A percentile compares a stretch with the other conserved stretches of the same genome.
phyloP scores from a whole-genome alignment of 1,140 invertebrate genomes.

The Leucophenga varia region DNA sequence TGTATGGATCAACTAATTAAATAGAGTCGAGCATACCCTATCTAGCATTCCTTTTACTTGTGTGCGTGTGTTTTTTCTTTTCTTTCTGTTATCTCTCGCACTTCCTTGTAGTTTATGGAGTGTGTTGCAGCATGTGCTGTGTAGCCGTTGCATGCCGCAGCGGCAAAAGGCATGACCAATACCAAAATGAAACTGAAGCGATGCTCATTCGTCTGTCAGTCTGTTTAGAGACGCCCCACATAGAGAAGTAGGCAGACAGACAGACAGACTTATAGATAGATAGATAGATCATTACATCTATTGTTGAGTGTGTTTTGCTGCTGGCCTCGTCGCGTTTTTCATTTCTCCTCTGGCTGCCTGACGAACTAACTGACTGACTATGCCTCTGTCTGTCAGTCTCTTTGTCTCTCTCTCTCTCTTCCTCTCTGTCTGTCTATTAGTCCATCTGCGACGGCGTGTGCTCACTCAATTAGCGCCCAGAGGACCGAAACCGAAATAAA shows the following conservation, averaged over 20 bases:
- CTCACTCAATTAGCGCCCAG: slow-evolving; percentile 51
- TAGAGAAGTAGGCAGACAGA: too few relatives aligned
- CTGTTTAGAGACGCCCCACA: slow-evolving; percentile 26
- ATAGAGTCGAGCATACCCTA: not conserved
- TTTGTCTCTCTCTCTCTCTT: slow-evolving; percentile 14
- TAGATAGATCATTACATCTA: slow-evolving; percentile 25
- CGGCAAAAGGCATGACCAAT: slow-evolving; percentile 31
- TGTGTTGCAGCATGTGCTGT: slow-evolving; percentile 27
- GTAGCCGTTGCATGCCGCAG: slow-evolving; percentile 31
- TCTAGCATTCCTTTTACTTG: slow-evolving; percentile 4
- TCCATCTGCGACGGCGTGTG: too few relatives aligned
- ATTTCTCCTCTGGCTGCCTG: slow-evolving; percentile 40
- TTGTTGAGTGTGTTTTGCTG: slow-evolving; percentile 18
- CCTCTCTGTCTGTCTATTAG: slow-evolving; percentile 20
- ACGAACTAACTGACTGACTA: slow-evolving; percentile 4
- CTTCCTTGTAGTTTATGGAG: slow-evolving; percentile 43
- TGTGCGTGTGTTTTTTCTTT: slow-evolving; percentile 4
- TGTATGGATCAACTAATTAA: too few relatives aligned
- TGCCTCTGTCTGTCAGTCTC: slow-evolving; percentile 6
- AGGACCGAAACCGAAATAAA: slow-evolving; percentile 42
- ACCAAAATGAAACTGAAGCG: slow-evolving; percentile 10
- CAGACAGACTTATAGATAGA: too few relatives aligned
- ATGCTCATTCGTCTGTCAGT: slow-evolving; percentile 11
- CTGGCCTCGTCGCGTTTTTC: slow-evolving; percentile 48
- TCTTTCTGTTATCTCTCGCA: slow-evolving; percentile 26